Evolutionary conservation across 2,797 vertebrate species (phyloP).

Genomic region (Oreonectes daqikongensis): DNA sequence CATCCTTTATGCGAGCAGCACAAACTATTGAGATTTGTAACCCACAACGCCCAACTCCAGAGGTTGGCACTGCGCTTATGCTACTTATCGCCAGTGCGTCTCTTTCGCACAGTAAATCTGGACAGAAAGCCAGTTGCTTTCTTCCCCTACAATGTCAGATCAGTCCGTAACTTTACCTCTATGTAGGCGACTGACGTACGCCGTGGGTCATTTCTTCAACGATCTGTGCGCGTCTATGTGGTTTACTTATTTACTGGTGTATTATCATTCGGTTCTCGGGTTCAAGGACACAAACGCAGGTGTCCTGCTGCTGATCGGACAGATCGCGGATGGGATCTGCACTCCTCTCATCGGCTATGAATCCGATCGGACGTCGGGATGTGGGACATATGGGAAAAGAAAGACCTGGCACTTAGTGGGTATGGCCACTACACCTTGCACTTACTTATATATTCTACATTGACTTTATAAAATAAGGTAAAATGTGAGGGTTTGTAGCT

Average conservation of each 20-base stretch:
- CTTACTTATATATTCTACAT: background rate
- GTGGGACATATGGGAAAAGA: conserved; percentile 77
- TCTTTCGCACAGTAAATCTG: background rate
- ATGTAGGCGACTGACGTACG: conserved; percentile 75
- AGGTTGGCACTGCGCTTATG: background rate
- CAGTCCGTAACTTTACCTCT: conserved; percentile 60
- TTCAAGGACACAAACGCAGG: conserved; percentile 78
- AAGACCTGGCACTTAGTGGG: conserved; percentile 86
- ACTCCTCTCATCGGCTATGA: conserved; percentile 83
- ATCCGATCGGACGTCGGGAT: conserved; percentile 74
- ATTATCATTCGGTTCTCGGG: conserved; percentile 81
- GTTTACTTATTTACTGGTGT: conserved; percentile 88
- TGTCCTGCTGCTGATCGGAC: conserved; percentile 80
- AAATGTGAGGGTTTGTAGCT: too few species aligned
- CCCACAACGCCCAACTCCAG: too few species aligned
- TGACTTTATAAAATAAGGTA: background rate
- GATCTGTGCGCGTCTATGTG: conserved; percentile 88
- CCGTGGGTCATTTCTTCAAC: conserved; percentile 84
- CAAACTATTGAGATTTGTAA: too few species aligned
- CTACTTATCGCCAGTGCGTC: background rate
- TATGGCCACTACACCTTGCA: conserved; percentile 67
- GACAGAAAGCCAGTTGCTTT: background rate
- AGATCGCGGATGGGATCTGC: conserved; percentile 81
- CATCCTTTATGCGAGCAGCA: too few species aligned
- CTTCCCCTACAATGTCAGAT: conserved; percentile 48